Conservation (phyloP, 2,797 vertebrate species). For the Spheniscus humboldti region DNA sequence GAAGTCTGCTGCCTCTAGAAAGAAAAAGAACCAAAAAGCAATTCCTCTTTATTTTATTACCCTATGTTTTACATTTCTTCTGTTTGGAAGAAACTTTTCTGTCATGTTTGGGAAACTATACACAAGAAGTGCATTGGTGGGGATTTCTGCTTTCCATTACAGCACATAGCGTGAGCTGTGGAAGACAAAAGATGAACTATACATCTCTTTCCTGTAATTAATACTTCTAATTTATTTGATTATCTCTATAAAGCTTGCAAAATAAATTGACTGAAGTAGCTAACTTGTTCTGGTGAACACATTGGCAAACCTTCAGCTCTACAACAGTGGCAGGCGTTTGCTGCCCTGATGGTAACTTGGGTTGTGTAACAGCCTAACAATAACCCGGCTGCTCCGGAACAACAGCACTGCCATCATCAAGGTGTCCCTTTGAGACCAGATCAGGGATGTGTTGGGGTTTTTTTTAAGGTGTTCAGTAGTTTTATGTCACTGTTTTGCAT, state of each 20-base stretch:
- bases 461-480: background rate
- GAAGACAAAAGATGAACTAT: background rate
- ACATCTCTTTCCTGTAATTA: background rate
- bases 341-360: background rate
- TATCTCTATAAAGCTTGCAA: background rate
- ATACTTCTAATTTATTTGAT: background rate
- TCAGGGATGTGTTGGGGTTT: background rate
- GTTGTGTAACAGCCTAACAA: background rate
- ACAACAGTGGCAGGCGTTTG: background rate
- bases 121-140: background rate
- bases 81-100: background rate
- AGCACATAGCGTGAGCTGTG: background rate
- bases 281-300: background rate
- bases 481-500: background rate
- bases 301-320: background rate
- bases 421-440: background rate
- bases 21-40: background rate
- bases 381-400: background rate
- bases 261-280: background rate
- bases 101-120: background rate
- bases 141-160: background rate
- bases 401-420: background rate
- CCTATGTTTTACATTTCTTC: background rate
- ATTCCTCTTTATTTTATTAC: background rate
- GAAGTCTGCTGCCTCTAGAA: background rate